These are phyloP conservation scores for Drosophila oshimai DNA, from an alignment of 1,140 invertebrate genomes.

Conservation along the genomic window DNA sequence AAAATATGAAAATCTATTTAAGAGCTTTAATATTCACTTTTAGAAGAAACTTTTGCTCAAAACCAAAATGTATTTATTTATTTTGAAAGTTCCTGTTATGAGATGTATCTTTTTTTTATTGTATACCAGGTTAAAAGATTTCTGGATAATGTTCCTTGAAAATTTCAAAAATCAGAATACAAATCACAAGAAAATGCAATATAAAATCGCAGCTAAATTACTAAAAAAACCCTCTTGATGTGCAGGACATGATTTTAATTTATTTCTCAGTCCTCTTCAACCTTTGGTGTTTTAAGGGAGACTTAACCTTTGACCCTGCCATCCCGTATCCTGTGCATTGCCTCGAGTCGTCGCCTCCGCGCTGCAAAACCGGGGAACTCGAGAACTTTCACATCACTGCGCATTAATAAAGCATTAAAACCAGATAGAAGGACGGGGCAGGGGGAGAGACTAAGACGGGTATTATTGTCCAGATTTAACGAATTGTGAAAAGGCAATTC, in stretches of 20 bases:
- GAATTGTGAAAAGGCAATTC: slow-evolving; percentile 44
- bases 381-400: slow-evolving; percentile 28
- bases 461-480: slow-evolving; percentile 41
- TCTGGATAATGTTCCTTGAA: too few relatives aligned
- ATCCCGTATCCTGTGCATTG: neutral
- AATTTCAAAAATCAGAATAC: too few relatives aligned
- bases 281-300: neutral
- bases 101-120: too few relatives aligned
- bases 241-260: neutral
- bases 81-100: too few relatives aligned
- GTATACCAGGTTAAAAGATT: too few relatives aligned
- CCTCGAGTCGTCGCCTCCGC: slow-evolving; percentile 6
- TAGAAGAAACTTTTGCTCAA: too few relatives aligned
- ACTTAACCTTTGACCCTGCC: slow-evolving; percentile 30
- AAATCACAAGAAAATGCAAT: too few relatives aligned
- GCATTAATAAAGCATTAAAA: slow-evolving; percentile 28
- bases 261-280: neutral
- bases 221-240: neutral
- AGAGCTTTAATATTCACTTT: neutral
- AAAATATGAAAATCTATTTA: neutral
- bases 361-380: too few relatives aligned
- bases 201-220: too few relatives aligned
- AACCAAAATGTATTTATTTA: too few relatives aligned
- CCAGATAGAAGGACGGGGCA: neutral
- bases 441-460: neutral